Conservation (phyloP, 2,888 invertebrate species). For the Chalcis sispes region DNA sequence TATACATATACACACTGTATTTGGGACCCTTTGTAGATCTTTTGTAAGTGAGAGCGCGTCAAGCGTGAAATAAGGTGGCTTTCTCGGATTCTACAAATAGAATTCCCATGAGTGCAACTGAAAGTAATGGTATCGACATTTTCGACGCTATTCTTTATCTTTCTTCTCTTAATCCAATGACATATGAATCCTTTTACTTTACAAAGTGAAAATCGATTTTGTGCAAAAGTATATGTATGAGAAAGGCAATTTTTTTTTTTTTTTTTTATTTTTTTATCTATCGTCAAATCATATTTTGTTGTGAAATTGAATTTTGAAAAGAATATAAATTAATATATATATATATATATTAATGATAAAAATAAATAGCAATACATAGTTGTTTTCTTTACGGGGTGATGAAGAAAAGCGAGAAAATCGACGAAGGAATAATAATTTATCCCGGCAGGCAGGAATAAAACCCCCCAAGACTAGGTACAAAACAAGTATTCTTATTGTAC, state of each 20-base stretch:
- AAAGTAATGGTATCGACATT: constrained; percentile 43
- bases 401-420: constrained; percentile 1
- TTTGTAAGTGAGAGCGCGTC: constrained; percentile 45
- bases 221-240: no score
- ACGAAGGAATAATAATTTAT: constrained; percentile 13
- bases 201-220: no score
- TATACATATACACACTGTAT: constrained; percentile 59
- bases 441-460: constrained; percentile 33
- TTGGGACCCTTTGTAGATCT: constrained; percentile 67
- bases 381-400: no score
- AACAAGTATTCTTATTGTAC: constrained; percentile 49
- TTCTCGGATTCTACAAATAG: constrained; percentile 34
- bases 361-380: no score
- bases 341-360: no score
- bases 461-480: constrained; percentile 52
- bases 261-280: background rate
- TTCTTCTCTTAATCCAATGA: background rate
- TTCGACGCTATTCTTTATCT: background rate
- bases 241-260: no score
- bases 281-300: no score
- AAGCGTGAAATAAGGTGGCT: constrained; percentile 16
- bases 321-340: no score
- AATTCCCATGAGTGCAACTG: constrained; percentile 35
- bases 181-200: background rate
- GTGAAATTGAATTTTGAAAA: no score